phyloP scores from a whole-genome alignment of 2,113 vertebrate genomes.

The Gobiocypris rarus region DNA sequence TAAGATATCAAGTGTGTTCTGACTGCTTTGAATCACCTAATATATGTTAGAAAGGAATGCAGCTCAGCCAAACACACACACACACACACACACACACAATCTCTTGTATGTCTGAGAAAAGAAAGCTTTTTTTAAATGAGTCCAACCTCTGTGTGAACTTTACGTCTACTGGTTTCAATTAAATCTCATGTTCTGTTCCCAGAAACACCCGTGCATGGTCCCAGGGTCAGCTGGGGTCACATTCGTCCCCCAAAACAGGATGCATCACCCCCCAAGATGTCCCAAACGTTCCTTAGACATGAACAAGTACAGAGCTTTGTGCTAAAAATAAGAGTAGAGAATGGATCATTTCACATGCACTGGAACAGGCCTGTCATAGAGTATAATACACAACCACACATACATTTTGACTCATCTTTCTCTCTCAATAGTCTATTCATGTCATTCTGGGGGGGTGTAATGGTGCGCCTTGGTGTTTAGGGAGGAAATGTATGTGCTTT shows the following conservation, averaged over 20 bases:
- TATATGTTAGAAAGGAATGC: not conserved
- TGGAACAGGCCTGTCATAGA: conserved; percentile 52
- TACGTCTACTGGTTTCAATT: conserved; percentile 41
- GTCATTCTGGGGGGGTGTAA: conserved; percentile 25
- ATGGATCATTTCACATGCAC: conserved; percentile 52
- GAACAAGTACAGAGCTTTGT: conserved; percentile 54
- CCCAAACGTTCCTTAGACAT: conserved; percentile 35
- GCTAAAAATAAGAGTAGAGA: conserved; percentile 50
- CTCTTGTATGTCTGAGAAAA: not conserved
- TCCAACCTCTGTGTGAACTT: conserved; percentile 26
- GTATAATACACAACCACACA: conserved; percentile 42
- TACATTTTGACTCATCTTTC: conserved; percentile 55
- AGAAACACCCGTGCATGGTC: conserved; percentile 31
- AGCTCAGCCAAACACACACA: not conserved
- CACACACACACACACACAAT: conserved; percentile 29
- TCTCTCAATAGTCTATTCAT: conserved; percentile 58
- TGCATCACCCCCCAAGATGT: conserved; percentile 41
- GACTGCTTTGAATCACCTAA: not conserved
- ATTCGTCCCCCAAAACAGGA: conserved; percentile 56
- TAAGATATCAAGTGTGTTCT: not conserved
- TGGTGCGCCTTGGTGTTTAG: conserved; percentile 31
- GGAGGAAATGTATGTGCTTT: conserved; percentile 39
- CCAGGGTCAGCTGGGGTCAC: conserved; percentile 31
- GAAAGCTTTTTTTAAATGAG: conserved; percentile 23
- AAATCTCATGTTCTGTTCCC: conserved; percentile 40